phyloP scores from a whole-genome alignment of 2,888 invertebrate species.

The Lordiphosa andalusiaca region DNA sequence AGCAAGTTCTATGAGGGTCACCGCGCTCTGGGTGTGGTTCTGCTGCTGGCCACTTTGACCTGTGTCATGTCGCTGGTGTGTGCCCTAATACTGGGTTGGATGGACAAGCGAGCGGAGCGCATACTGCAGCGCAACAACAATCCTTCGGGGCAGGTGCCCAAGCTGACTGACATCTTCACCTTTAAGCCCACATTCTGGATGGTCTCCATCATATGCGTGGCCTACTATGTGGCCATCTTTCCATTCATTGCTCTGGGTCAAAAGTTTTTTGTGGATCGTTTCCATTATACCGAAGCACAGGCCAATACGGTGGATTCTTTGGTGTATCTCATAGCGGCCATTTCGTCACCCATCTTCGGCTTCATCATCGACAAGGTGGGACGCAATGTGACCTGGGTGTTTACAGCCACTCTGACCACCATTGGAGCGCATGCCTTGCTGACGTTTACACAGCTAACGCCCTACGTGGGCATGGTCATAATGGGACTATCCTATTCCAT shows the following conservation, averaged over 20 bases:
- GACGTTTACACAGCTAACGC: slow-evolving; percentile 84
- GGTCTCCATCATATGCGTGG: slow-evolving; percentile 92
- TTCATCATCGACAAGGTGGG: slow-evolving; percentile 94
- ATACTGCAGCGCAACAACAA: slow-evolving; percentile 85
- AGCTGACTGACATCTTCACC: slow-evolving; percentile 88
- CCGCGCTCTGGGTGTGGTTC: slow-evolving; percentile 88
- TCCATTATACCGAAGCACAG: slow-evolving; percentile 84
- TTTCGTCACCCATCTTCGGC: slow-evolving; percentile 93
- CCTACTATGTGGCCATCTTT: slow-evolving; percentile 97
- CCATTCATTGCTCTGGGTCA: slow-evolving; percentile 97
- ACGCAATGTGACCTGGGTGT: slow-evolving; percentile 93
- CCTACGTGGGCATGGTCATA: slow-evolving; percentile 85
- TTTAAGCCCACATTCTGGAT: slow-evolving; percentile 95
- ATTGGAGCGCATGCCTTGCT: slow-evolving; percentile 84
- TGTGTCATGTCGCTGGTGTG: slow-evolving; percentile 92
- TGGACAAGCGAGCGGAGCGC: slow-evolving; percentile 92
- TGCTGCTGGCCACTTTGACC: slow-evolving; percentile 88
- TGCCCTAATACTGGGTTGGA: slow-evolving; percentile 87
- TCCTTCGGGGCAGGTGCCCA: slow-evolving; percentile 84
- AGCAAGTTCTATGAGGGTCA: slow-evolving; percentile 85
- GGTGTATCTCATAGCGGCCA: slow-evolving; percentile 90
- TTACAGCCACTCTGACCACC: slow-evolving; percentile 86
- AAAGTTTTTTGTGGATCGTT: slow-evolving; percentile 94
- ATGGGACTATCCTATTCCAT: slow-evolving; percentile 96
- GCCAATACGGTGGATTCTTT: slow-evolving; percentile 94